Evolutionary conservation across 2,888 invertebrate genomes (phyloP).

Genomic region (Apantesis nais): DNA sequence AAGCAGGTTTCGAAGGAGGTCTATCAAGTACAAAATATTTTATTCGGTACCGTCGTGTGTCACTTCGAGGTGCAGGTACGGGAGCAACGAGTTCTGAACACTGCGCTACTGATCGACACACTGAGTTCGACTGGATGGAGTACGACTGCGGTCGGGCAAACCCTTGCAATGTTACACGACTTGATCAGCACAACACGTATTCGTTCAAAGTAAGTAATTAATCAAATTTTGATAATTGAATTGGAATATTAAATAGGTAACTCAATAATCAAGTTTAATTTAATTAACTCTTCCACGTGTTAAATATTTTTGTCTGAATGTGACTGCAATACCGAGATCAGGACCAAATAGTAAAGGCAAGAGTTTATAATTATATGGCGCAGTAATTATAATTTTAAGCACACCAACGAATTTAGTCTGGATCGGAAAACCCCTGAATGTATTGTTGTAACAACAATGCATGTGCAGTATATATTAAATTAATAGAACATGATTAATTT

Average conservation of each 20-base stretch:
- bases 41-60: slow-evolving; percentile 91
- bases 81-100: slow-evolving; percentile 64
- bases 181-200: slow-evolving; percentile 95
- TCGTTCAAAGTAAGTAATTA: slow-evolving; percentile 88
- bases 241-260: too few relatives aligned
- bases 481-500: background rate
- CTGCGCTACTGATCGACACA: slow-evolving; percentile 65
- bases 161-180: slow-evolving; percentile 94
- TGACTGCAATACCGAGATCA: background rate
- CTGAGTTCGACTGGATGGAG: slow-evolving; percentile 91
- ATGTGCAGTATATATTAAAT: background rate
- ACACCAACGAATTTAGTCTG: too few relatives aligned
- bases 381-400: background rate
- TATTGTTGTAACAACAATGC: too few relatives aligned
- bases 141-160: slow-evolving; percentile 94
- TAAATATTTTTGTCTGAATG: background rate
- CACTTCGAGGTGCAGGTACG: slow-evolving; percentile 83
- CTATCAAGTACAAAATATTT: slow-evolving; percentile 94
- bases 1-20: slow-evolving; percentile 96
- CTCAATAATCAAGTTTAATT: too few relatives aligned
- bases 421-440: too few relatives aligned
- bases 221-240: background rate
- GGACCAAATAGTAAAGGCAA: background rate
- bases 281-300: too few relatives aligned
- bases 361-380: background rate